Conservation (phyloP, 2,888 invertebrate species). For the Maniola hyperantus region DNA sequence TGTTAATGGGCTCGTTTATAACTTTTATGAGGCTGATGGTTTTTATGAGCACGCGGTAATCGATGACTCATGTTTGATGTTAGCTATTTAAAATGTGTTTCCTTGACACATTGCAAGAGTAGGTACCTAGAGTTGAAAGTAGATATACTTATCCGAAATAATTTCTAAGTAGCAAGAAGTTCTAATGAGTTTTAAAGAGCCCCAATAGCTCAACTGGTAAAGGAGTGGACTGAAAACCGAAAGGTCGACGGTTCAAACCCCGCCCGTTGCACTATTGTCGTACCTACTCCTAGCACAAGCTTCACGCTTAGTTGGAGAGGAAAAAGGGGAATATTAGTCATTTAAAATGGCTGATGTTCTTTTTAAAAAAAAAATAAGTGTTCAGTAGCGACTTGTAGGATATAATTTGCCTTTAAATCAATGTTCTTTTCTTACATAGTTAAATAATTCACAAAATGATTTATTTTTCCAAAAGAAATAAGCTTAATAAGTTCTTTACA, state of each 20-base stretch:
- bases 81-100: constrained; percentile 22
- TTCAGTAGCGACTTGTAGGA: neutral
- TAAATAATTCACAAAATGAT: neutral
- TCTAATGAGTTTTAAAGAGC: neutral
- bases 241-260: no score
- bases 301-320: no score
- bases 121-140: neutral
- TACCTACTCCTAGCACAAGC: no score
- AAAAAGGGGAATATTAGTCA: no score
- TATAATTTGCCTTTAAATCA: neutral
- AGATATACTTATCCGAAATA: neutral
- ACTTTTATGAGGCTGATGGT: constrained; percentile 41
- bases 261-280: no score
- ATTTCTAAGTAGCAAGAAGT: neutral
- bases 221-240: no score
- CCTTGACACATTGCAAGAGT: constrained; percentile 3
- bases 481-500: no score
- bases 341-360: no score
- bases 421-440: neutral
- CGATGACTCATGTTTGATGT: constrained; percentile 37
- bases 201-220: no score
- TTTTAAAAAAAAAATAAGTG: no score
- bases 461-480: neutral
- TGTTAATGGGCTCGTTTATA: constrained; percentile 55
- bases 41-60: constrained; percentile 37